Evolutionary conservation across 2,113 vertebrate genomes (phyloP).

Genomic region (Cygnus buccinator): DNA sequence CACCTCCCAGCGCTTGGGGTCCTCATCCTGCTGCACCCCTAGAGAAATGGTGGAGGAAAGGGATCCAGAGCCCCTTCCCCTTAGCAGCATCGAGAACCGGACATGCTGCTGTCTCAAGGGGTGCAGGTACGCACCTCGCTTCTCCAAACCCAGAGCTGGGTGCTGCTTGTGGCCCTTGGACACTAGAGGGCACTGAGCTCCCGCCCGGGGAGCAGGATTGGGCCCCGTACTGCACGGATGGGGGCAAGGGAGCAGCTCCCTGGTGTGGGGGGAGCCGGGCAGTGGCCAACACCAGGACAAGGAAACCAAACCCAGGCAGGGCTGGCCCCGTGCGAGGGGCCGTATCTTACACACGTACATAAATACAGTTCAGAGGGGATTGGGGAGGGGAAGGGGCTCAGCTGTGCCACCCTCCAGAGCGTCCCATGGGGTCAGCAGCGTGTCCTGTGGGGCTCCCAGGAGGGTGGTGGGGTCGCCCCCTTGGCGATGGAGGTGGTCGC

Average conservation of each 20-base stretch:
- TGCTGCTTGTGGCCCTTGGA: not conserved
- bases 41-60: not conserved
- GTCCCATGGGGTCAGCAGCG: fast-evolving
- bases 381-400: not conserved
- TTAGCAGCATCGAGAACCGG: not conserved
- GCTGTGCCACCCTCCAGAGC: not conserved
- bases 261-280: not conserved
- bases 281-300: not conserved
- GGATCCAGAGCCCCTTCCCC: not conserved
- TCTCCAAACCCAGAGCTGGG: fast-evolving
- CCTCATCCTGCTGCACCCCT: not conserved
- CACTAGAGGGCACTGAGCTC: slow-evolving; percentile 15
- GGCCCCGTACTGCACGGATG: not conserved
- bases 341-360: slow-evolving; percentile 54
- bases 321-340: not conserved
- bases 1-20: not conserved
- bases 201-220: not conserved
- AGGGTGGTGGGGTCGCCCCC: not conserved
- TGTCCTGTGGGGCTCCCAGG: fast-evolving
- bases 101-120: not conserved
- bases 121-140: fast-evolving
- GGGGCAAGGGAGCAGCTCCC: not conserved
- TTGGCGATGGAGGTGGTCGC: fast-evolving
- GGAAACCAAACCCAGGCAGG: not conserved
- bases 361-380: slow-evolving; percentile 26